Conservation (phyloP, 2,113 vertebrate genomes). For the Melozone crissalis region DNA sequence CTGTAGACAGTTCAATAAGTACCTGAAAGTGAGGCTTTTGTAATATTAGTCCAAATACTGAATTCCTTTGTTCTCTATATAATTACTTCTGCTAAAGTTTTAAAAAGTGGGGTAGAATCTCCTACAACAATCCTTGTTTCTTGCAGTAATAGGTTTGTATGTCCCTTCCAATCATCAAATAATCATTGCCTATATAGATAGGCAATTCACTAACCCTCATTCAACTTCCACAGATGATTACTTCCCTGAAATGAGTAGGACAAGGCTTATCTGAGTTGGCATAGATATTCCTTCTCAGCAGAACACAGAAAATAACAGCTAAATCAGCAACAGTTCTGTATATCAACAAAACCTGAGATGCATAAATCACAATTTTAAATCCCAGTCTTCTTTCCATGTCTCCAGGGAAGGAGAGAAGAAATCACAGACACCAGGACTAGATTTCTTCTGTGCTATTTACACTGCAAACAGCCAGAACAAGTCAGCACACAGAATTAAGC, state of each 20-base stretch:
- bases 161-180: neutral
- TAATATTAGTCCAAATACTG: neutral
- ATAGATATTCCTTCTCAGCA: neutral
- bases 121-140: neutral
- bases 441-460: neutral
- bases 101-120: neutral
- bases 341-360: neutral
- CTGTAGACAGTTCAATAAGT: neutral
- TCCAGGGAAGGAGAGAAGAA: neutral
- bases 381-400: neutral
- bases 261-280: neutral
- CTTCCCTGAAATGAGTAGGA: neutral
- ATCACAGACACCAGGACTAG: neutral
- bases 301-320: neutral
- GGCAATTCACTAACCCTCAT: neutral
- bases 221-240: neutral
- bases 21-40: neutral
- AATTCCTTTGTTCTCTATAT: neutral
- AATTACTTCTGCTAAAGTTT: neutral
- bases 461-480: conserved; percentile 16
- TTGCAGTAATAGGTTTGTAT: neutral
- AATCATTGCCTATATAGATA: neutral
- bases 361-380: neutral
- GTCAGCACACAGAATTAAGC: conserved; percentile 18
- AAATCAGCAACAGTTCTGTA: neutral